These are phyloP conservation scores for Ectemnius continuus DNA, from an alignment of 2,888 invertebrate genomes.

Conservation along the genomic window DNA sequence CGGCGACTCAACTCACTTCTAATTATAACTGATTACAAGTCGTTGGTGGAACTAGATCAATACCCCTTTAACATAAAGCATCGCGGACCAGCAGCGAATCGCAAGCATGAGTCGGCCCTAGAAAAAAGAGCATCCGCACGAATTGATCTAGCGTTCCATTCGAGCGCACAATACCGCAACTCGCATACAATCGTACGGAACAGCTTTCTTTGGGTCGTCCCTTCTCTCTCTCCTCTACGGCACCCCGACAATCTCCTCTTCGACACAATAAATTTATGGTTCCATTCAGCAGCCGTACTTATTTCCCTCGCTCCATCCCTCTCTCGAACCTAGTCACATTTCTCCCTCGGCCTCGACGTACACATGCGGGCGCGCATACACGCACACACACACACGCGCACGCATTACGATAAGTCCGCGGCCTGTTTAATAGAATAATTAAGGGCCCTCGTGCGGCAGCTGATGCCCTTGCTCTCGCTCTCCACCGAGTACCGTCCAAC, in stretches of 20 bases:
- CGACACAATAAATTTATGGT: conserved; percentile 71
- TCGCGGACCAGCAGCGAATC: conserved; percentile 17
- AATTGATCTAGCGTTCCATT: conserved; percentile 58
- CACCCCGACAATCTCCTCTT: conserved; percentile 56
- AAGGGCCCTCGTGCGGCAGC: conserved; percentile 75
- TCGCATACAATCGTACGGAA: conserved; percentile 57
- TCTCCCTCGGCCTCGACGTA: background rate
- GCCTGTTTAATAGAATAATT: conserved; percentile 77
- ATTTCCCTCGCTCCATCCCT: conserved; percentile 8
- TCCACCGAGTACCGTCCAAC: conserved; percentile 10
- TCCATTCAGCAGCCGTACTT: conserved; percentile 56
- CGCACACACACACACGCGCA: conserved; percentile 44
- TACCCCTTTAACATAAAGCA: conserved; percentile 12
- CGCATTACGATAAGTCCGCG: conserved; percentile 74
- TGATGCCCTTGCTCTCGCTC: conserved; percentile 65
- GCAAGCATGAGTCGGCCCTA: background rate
- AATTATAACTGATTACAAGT: too few species aligned
- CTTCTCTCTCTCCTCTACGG: conserved; percentile 34
- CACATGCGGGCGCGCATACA: conserved; percentile 4
- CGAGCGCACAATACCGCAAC: conserved; percentile 60
- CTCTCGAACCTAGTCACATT: conserved; percentile 8
- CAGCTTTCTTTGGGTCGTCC: conserved; percentile 50
- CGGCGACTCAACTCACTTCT: too few species aligned
- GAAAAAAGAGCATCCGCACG: conserved; percentile 56
- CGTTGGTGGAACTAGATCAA: conserved; percentile 29